Base-by-base conservation (phyloP, 2,113 vertebrate genomes). In the Bujurquina vittata region DNA sequence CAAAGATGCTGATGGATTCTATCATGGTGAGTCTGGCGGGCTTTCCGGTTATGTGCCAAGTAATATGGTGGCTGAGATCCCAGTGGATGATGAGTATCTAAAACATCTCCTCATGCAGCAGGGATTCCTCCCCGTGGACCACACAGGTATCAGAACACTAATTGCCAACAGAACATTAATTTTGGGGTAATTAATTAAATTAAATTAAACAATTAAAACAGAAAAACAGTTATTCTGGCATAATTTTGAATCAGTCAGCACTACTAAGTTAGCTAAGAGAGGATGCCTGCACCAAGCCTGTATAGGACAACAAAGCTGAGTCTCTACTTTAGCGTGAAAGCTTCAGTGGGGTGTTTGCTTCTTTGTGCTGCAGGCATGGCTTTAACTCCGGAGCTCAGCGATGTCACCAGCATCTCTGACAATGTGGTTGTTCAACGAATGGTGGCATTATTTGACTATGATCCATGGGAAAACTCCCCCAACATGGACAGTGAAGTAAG, bases 1-100 rank as follows among this genome's bases (percentile, higher is more conserved):
- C 92, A 97, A 97, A 91, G 98, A 99, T n/a, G 91, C 92, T 0
- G 98, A 99, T 69, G 98, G 98, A 29, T 99, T 99, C 93, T 99
- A 98, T 89, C 86, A 87, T 3, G 97, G 98, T 0, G 97, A 97
- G 87, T 96, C 95, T 11, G 96, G 93, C 0, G 97, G 97, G 37
- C 95, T 95, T 67, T 95, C 86, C 1, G 98, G 98, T 17, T 98
- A 97, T 74, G 96, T 99, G 61, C 97, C 98, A 3, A 97, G 97
- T 87, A 99, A 99, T 94, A 98, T 99, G 98, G 97, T 99, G 55
- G 96, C 97, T 5, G 98, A 99, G 91, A 93, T 99, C 84, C 96
- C 96, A 2, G 96, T 98, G 92, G 96, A 97, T 20, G 96, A 95
- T 5, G 92, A 93, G 1, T 91, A 94, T 4, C 87, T 96, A 55